A percentile compares a stretch with the other conserved stretches of the same genome.
Conservation (phyloP, 2,113 vertebrate species). For the Athene cunicularia region DNA sequence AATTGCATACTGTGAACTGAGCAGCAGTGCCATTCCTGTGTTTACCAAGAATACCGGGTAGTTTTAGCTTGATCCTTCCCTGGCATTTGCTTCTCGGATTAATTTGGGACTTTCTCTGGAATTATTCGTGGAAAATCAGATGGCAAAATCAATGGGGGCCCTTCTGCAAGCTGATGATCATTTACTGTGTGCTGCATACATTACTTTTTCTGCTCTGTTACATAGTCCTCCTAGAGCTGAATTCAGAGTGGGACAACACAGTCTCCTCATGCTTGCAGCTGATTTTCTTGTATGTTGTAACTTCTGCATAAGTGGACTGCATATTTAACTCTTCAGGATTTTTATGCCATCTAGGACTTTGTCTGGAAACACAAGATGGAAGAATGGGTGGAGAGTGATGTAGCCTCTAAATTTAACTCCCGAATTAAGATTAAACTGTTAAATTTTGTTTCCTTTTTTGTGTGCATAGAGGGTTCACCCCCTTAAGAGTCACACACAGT, state of each 20-base stretch:
- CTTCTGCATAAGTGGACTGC: neutral
- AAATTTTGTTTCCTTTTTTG: neutral
- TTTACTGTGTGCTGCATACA: neutral
- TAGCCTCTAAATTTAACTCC: neutral
- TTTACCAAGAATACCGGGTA: neutral
- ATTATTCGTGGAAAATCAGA: neutral
- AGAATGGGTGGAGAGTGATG: neutral
- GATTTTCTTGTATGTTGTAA: neutral
- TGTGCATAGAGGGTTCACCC: neutral
- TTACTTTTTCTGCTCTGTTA: neutral
- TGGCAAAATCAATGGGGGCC: neutral
- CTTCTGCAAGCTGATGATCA: neutral
- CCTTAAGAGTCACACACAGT: neutral
- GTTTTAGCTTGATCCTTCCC: neutral
- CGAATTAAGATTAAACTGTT: neutral
- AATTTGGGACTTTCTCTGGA: neutral
- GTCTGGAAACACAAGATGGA: neutral
- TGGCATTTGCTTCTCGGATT: neutral
- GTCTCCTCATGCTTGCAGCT: neutral
- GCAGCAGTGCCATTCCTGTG: neutral
- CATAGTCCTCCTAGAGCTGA: rapidly evolving
- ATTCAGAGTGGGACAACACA: rapidly evolving
- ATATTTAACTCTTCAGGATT: neutral
- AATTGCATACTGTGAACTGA: neutral
- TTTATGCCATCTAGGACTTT: neutral